Conservation (phyloP, 2,113 vertebrate genomes). For the Sterrhoptilus dennistouni region DNA sequence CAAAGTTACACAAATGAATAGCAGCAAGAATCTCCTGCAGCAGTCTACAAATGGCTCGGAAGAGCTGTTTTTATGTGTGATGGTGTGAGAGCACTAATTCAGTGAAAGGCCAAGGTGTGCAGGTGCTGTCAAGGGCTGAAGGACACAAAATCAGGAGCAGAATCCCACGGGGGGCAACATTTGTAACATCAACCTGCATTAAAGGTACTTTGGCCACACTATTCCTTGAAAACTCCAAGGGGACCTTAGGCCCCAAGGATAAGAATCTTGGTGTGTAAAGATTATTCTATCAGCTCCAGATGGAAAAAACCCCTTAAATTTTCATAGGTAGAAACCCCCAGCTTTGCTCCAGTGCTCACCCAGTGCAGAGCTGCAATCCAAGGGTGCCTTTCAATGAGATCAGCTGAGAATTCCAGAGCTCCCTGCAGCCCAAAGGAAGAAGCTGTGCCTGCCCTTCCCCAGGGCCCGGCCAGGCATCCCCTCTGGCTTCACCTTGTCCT, state of each 20-base stretch:
- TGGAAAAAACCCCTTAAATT: background rate
- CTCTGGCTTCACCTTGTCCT: background rate
- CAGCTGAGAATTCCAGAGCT: background rate
- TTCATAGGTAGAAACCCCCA: background rate
- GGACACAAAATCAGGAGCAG: background rate
- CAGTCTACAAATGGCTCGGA: background rate
- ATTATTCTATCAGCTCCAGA: background rate
- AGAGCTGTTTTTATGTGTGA: background rate
- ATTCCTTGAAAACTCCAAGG: background rate
- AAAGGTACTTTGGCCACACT: background rate
- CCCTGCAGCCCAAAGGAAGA: background rate
- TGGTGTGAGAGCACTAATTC: background rate
- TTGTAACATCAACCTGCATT: background rate
- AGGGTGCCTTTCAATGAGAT: background rate
- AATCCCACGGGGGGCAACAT: background rate
- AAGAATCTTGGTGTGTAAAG: background rate
- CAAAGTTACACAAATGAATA: background rate
- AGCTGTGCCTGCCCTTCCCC: background rate
- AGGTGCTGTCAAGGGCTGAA: background rate
- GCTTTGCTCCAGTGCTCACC: background rate
- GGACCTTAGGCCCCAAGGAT: background rate
- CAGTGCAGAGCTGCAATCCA: background rate
- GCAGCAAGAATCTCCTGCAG: background rate
- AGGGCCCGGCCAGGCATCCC: background rate
- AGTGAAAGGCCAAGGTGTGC: background rate